Percentiles rank a stretch among this genome's conserved stretches.
Evolutionary conservation across 2,797 vertebrate species (phyloP).

Genomic region (Rhyacichthys aspro): DNA sequence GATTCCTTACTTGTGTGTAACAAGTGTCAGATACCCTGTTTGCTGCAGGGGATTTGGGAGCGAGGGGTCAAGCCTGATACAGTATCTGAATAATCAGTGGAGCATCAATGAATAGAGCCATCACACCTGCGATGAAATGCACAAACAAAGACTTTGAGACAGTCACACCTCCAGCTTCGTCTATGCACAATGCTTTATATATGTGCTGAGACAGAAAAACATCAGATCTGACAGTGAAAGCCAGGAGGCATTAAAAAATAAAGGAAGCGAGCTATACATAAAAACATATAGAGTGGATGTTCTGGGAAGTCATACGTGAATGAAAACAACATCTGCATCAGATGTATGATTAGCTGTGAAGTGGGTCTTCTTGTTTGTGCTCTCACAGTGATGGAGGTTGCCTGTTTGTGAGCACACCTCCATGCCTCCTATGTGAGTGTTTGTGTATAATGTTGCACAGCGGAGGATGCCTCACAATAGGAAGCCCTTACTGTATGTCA

Average conservation of each 20-base stretch:
- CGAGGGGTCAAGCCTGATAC: too few species aligned
- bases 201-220: neutral
- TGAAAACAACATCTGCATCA: slow-evolving; percentile 19
- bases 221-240: neutral
- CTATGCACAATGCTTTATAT: neutral
- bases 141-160: too few species aligned
- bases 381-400: slow-evolving; percentile 23
- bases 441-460: slow-evolving; percentile 66
- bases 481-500: slow-evolving; percentile 43
- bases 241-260: slow-evolving; percentile 8
- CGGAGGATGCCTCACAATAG: slow-evolving; percentile 51
- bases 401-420: slow-evolving; percentile 12
- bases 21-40: slow-evolving; percentile 22
- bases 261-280: neutral
- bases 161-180: slow-evolving; percentile 9
- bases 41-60: slow-evolving; percentile 30
- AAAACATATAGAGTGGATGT: slow-evolving; percentile 4
- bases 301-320: neutral
- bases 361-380: too few species aligned
- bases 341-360: slow-evolving; percentile 29
- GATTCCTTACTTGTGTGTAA: too few species aligned
- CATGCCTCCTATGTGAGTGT: slow-evolving; percentile 38
- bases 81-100: slow-evolving; percentile 53
- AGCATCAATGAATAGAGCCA: slow-evolving; percentile 58
- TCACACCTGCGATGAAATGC: slow-evolving; percentile 53